Conservation (phyloP, 2,797 vertebrate genomes). For the Acropternis orthonyx region DNA sequence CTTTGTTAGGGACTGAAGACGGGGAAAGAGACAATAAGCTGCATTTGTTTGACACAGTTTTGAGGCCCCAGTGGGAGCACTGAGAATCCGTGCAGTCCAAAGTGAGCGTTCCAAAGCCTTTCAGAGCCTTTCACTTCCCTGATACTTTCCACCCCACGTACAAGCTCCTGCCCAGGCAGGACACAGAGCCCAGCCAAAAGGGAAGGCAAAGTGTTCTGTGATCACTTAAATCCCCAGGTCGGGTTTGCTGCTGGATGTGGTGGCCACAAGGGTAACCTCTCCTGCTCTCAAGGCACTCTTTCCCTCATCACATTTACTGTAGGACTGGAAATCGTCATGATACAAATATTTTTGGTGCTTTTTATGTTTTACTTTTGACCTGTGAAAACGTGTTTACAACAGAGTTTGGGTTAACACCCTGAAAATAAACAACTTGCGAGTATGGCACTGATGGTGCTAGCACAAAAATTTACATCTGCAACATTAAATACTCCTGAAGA, state of each 20-base stretch:
- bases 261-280: neutral
- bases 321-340: neutral
- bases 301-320: neutral
- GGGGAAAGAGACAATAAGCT: neutral
- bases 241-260: neutral
- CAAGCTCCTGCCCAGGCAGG: neutral
- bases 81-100: neutral
- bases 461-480: neutral
- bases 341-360: neutral
- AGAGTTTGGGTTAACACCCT: neutral
- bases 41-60: neutral
- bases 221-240: neutral
- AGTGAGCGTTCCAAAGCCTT: accelerated
- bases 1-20: neutral
- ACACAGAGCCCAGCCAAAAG: neutral
- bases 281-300: neutral
- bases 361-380: slow-evolving; percentile 8
- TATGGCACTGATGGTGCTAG: neutral
- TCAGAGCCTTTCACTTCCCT: neutral
- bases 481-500: neutral
- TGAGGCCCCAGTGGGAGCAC: neutral
- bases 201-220: neutral
- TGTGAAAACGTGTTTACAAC: neutral
- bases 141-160: accelerated
- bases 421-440: neutral